Evolutionary conservation across 2,797 vertebrate genomes (phyloP), one percentile per base, ranked within the genome.

Genomic region (Oreortyx pictus): DNA sequence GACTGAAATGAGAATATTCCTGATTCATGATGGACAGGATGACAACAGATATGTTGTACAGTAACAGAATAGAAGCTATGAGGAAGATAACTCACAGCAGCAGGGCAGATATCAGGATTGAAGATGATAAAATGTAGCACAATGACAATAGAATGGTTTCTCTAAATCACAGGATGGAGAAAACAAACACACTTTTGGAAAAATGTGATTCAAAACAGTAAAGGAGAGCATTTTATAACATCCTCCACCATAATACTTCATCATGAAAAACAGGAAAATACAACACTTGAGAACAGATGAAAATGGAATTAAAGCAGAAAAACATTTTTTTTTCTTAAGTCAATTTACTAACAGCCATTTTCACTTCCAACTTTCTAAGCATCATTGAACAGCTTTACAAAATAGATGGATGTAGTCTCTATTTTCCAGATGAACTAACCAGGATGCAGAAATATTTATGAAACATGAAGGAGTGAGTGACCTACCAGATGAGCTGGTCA

Each of bases 101-200:
- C 14, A 31, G 7, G 29, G 13, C 9, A 31, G 12, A 12, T 56
- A 24, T 2, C 75, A 5, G 10, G 4, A 23, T 82, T 3, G 7
- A 79, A 91, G 13, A 57, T 31, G 5, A 1, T 49, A 79, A 75
- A 31, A 23, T 57, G 27, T 6, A 4, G 7, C 39, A 75, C 29
- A 46, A 31, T 9, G 14, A 9, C 0, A 0, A 44, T 6, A 35
- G 54, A 62, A 57, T 1, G n/a, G 49, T 31, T 25, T 1, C 19
- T 66, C 22, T 91, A 37, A 73, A 39, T 37, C 17, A 37, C 8
- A 61, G 11, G 17, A 54, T 11, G 82, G 27, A 79, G 17, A 31
- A 2, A 2, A 17, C 3, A 68, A 84, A 82, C 0, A n/a, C 1
- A 25, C 52, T 86, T 87, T 33, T 73, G 16, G 27, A 90, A 90